Percentiles rank a stretch among this genome's conserved stretches.
These are phyloP conservation scores for Elephas maximus DNA, from an alignment of 2,113 vertebrate genomes.

Conservation along the genomic window DNA sequence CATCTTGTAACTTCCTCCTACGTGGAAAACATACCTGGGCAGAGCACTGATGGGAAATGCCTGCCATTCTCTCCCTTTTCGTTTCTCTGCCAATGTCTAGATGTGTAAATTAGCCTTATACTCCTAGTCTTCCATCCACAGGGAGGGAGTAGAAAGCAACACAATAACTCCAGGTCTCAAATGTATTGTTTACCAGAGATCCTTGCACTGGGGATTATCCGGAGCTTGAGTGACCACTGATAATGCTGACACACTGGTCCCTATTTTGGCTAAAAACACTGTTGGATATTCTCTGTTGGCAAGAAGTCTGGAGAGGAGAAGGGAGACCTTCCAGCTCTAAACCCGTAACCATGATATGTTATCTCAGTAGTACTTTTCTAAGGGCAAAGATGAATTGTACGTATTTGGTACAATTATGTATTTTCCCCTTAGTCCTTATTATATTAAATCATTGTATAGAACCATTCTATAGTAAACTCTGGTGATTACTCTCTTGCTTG, in stretches of 20 bases:
- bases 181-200: neutral
- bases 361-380: neutral
- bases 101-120: neutral
- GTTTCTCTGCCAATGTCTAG: neutral
- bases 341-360: neutral
- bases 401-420: neutral
- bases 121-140: neutral
- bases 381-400: neutral
- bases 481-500: slow-evolving; percentile 8
- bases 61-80: neutral
- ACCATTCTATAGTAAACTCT: no score
- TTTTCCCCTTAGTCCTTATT: neutral
- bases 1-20: neutral
- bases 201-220: neutral
- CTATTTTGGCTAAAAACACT: neutral
- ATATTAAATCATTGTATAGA: neutral
- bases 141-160: neutral
- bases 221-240: neutral
- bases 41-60: neutral
- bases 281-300: neutral
- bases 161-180: neutral
- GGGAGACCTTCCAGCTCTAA: neutral
- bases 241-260: neutral
- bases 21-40: neutral
- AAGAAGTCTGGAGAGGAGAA: neutral